Evolutionary conservation across 2,888 invertebrate species (phyloP), one percentile per base, ranked within the genome.

Genomic region (Stenichneumon culpator): DNA sequence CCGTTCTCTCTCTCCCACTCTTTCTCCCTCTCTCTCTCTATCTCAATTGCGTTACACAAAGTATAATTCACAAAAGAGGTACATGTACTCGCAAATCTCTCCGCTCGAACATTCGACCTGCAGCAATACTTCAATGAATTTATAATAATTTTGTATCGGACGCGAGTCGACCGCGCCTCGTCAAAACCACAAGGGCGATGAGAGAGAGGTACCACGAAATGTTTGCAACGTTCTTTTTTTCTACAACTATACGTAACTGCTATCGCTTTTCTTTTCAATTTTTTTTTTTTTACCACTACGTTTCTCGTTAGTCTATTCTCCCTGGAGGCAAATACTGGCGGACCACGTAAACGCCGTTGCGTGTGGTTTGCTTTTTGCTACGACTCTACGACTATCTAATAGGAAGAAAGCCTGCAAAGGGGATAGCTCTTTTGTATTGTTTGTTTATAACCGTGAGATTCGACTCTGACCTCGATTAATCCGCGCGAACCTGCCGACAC

Each of bases 291-390:
- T 67, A 73, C 57, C 65, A 82, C 75, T 77, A 74, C 47, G 32
- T 65, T 74, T 69, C 65, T 63, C 78, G 72, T 69, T 83, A 79
- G 81, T 83, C 85, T 86, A 72, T 81, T 83, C 73, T 85, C 83
- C 81, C 50, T 72, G 81, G 50, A 79, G 79, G 81, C 85, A 69
- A 86, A 86, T 83, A 83, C 86, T 86, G 83, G 80, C 83, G 81
- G 74, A 68, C 79, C 73, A 67, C 80, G 84, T 16, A 74, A 75
- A 85, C 84, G 69, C 75, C 44, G 75, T 70, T 82, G 65, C 72
- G 70, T 39, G 74, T 74, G 50, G 60, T 57, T 73, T 82, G 57
- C 78, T 67, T 67, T 52, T 50, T 52, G 50, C 67, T 72, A 69
- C 69, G 72, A 80, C 14, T 78, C 84, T 78, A 81, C 75, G 83